Evolutionary conservation across 2,888 invertebrate species (phyloP), one percentile per base, ranked within the genome.

Genomic region (Scaptomyza tumidula): DNA sequence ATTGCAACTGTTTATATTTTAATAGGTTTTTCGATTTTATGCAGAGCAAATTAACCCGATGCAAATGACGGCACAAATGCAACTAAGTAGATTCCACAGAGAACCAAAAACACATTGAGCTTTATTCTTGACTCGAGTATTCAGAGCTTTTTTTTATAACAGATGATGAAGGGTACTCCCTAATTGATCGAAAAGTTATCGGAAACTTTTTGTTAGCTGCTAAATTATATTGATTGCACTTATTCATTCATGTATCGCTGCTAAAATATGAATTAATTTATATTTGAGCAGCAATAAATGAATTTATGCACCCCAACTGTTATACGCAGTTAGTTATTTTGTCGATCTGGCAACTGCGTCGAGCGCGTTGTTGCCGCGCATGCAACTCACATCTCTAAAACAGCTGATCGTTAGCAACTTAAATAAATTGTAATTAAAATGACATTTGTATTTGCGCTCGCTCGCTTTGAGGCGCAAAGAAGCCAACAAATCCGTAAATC

Each of bases 41-140:
- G 6, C 16, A 37, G 39, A 27, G 29, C 31, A 14, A 3, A 27
- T 6, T 16, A 7, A 56, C 53, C 77, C 72, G 53, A 45, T 66
- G 52, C 49, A 62, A 50, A n/a, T 50, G 45, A 59, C 39, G 39
- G 54, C 72, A 44, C 52, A 65, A 62, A 62, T 66, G 72, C 72
- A 71, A 76, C 77, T 75, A 65, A 59, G 6, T 24, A 24, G 33
- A 11, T 19, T 54, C 39, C 24, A 54, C 19, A 54, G 39, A 45
- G 37, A 37, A 35, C 19, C 10, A 50, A 35, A n/a, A n/a, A 41
- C 39, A 41, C 31, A 60, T 24, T 19, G 24, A 63, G 41, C 37
- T 55, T 24, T 35, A 14, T 56, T 14, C 7, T 10, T 7, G 24
- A 19, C 37, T 39, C 39, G 35, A 27, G n/a, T 16, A 60, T 24